Conservation (phyloP, 2,113 vertebrate genomes). For the Oryzias javanicus region DNA sequence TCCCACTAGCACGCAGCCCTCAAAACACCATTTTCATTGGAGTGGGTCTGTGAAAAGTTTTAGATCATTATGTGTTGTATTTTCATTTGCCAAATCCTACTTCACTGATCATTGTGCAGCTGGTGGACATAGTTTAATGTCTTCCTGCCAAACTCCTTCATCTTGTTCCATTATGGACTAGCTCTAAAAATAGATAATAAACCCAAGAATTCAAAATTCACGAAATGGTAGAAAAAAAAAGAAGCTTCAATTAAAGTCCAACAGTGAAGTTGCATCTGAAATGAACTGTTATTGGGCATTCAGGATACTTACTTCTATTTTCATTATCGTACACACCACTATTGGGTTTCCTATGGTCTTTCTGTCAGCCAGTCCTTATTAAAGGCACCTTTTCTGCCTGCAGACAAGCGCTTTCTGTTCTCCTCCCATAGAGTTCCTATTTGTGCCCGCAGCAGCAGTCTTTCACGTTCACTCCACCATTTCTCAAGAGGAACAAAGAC, state of each 20-base stretch:
- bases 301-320: not conserved
- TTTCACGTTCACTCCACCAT: not conserved
- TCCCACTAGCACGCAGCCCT: no score
- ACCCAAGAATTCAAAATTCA: not conserved
- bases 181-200: no score
- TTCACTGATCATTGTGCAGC: no score
- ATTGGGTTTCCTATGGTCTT: conserved; percentile 20
- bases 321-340: not conserved
- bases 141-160: no score
- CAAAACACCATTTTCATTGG: no score
- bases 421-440: conserved; percentile 7
- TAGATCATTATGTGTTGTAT: no score
- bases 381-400: conserved; percentile 9
- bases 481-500: conserved; percentile 1
- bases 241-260: not conserved
- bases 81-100: no score
- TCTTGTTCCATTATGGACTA: no score
- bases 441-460: not conserved
- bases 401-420: conserved; percentile 6
- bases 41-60: no score
- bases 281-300: not conserved
- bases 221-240: not conserved
- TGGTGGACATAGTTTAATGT: no score
- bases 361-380: conserved; percentile 21
- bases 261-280: not conserved